Evolutionary conservation across 2,888 invertebrate genomes (phyloP).

Genomic region (Phortica magna): DNA sequence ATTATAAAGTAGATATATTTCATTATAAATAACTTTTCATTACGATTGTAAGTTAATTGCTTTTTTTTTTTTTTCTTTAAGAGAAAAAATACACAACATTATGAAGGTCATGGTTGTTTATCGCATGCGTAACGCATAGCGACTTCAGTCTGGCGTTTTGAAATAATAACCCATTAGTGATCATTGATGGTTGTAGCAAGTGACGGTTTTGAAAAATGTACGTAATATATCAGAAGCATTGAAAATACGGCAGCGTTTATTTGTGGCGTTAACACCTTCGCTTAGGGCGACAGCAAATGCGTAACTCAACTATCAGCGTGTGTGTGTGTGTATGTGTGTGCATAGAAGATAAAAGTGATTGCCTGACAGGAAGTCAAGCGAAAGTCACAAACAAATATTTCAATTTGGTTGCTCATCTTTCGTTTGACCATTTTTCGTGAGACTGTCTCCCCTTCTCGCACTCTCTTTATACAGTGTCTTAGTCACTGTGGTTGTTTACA

Average conservation of each 20-base stretch:
- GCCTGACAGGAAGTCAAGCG: constrained; percentile 60
- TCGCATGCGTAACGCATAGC: background rate
- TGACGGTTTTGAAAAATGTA: constrained; percentile 50
- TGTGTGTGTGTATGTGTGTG: constrained; percentile 32
- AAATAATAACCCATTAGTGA: constrained; percentile 34
- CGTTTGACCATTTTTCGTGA: background rate
- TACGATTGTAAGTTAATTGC: too few species aligned
- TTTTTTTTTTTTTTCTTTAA: too few species aligned
- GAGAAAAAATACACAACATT: background rate
- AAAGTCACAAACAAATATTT: constrained; percentile 61
- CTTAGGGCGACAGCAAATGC: background rate
- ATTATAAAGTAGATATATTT: too few species aligned
- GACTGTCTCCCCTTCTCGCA: background rate
- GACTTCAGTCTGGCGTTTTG: background rate
- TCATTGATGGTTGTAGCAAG: constrained; percentile 35
- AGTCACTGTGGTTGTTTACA: background rate
- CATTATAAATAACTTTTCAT: too few species aligned
- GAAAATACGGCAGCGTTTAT: background rate
- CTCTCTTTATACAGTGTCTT: background rate
- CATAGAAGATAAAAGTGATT: constrained; percentile 52
- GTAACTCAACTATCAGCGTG: constrained; percentile 41
- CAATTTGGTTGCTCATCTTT: constrained; percentile 54
- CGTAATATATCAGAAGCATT: constrained; percentile 48
- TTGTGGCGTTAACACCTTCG: constrained; percentile 28
- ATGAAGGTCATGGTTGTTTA: constrained; percentile 15